phyloP scores from a whole-genome alignment of 2,888 invertebrate genomes.

The Meghimatium bilineatum region DNA sequence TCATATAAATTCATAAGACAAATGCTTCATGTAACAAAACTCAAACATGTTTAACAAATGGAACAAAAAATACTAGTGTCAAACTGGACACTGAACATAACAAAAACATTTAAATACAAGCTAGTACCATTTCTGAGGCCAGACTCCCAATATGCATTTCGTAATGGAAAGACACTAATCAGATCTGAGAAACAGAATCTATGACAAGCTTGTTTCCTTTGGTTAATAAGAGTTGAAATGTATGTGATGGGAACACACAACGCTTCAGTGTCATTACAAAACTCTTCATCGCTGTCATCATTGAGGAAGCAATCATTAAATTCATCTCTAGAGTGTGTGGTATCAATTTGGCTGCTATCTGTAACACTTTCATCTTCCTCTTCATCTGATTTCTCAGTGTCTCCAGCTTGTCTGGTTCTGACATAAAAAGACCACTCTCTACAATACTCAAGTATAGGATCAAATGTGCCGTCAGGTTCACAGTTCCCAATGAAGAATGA shows the following conservation, averaged over 20 bases:
- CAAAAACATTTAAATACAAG: background rate
- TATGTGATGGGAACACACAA: background rate
- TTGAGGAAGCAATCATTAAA: constrained; percentile 12
- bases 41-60: background rate
- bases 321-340: background rate
- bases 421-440: constrained; percentile 22
- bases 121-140: constrained; percentile 8
- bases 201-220: background rate
- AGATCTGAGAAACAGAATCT: constrained; percentile 13
- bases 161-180: constrained; percentile 19
- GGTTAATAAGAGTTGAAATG: background rate
- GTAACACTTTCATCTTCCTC: background rate
- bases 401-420: background rate
- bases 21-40: background rate
- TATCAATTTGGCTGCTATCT: background rate
- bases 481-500: constrained; percentile 41
- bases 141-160: background rate
- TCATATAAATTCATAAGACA: too few species aligned
- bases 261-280: background rate
- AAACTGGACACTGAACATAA: background rate
- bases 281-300: constrained; percentile 27
- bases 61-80: background rate
- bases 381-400: background rate
- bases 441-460: constrained; percentile 7
- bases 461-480: constrained; percentile 18